Conservation (phyloP, 2,113 vertebrate genomes). For the Forbesichthys agassizii region DNA sequence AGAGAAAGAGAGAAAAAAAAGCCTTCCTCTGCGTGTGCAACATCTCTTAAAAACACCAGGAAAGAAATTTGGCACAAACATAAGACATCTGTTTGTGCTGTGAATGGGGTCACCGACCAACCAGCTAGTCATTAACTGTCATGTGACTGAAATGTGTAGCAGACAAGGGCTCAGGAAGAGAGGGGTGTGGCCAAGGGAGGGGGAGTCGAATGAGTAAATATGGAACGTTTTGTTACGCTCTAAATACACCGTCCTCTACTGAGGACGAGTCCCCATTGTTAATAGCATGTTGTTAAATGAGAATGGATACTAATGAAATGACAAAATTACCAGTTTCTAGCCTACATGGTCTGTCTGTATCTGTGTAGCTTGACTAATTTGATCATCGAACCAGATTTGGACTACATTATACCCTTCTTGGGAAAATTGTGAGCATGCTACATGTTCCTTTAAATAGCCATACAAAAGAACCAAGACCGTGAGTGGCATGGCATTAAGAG, state of each 20-base stretch:
- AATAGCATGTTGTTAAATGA: too few relatives aligned
- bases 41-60: slow-evolving; percentile 69
- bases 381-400: neutral
- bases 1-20: slow-evolving; percentile 68
- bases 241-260: neutral
- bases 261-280: too few relatives aligned
- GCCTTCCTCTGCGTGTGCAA: slow-evolving; percentile 76
- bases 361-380: neutral
- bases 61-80: slow-evolving; percentile 75
- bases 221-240: neutral
- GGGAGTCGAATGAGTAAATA: slow-evolving; percentile 35
- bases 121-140: slow-evolving; percentile 70
- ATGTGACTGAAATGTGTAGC: slow-evolving; percentile 68
- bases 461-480: neutral
- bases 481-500: neutral
- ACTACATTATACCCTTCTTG: neutral
- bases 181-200: slow-evolving; percentile 51
- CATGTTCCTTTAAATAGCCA: neutral
- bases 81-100: slow-evolving; percentile 81
- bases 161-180: slow-evolving; percentile 50
- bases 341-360: too few relatives aligned
- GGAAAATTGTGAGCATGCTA: neutral
- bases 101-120: slow-evolving; percentile 74
- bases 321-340: too few relatives aligned
- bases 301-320: too few relatives aligned